Base-by-base conservation (phyloP, 2,113 vertebrate species). In the Chloropsis hardwickii region DNA sequence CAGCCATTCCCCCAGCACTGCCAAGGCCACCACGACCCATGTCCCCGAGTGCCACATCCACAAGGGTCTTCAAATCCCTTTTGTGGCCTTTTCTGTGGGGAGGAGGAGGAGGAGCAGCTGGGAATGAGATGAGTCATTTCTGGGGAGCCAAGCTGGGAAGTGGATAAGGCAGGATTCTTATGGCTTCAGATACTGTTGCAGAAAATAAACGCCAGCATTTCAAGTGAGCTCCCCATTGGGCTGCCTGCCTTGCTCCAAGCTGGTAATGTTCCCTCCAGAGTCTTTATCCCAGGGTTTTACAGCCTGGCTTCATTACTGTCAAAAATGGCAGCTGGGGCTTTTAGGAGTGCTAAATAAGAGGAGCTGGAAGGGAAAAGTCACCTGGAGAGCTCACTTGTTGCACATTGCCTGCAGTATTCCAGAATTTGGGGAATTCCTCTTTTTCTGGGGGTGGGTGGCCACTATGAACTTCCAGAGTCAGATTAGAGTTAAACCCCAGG, bases 151-250 rank as follows among this genome's bases (percentile, higher is more conserved):
- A 14, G 50, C 79, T 57, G 85, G 87, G 48, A 58, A 78, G 80
- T 9, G 44, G 69, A 39, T 66, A 47, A 86, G 56, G 42, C 76
- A 50, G 39, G 66, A 90, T 95, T 71, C 82, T 88, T 86, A 61
- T 42, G 77, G 86, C 82, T 96, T 73, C 67, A 70, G 92, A 54
- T 28, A 14, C 24, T 51, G 56, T 25, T 94, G 88, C 88, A 92
- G 91, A 95, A 96, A 94, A 93, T 88, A 95, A 92, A 94, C 35
- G 31, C 44, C 66, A 35, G 50, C 67, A 47, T 94, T 86, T 71
- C 16, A 28, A 92, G 76, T 12, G 33, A 92, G 81, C 69, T 70
- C 74, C 83, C 88, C n/a, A 7, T 86, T 9, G 44, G 22, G 77
- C 83, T 90, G 82, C 74, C 71, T 80, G 85, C 58, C 82, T 57